Percentiles rank a stretch among this genome's conserved stretches.
Evolutionary conservation across 2,888 invertebrate genomes (phyloP).

Genomic region (Anarsia innoxiella): DNA sequence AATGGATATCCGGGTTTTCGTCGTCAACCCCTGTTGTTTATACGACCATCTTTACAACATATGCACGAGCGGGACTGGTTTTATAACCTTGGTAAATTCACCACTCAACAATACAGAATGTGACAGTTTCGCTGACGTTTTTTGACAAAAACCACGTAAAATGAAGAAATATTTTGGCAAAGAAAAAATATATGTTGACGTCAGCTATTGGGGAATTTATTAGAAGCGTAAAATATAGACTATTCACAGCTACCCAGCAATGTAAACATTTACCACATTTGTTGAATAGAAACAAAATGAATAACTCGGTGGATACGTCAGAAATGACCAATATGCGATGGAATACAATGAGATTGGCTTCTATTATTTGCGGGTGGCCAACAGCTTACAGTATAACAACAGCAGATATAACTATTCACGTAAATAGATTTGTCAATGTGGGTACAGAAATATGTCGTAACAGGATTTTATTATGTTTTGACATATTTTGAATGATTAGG

Average conservation of each 20-base stretch:
- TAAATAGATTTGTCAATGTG: conserved; percentile 9
- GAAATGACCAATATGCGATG: conserved; percentile 39
- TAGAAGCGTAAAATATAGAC: background rate
- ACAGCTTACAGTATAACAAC: conserved; percentile 12
- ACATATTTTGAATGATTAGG: no score
- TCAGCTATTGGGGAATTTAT: no score
- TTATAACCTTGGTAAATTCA: conserved; percentile 31
- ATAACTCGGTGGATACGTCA: conserved; percentile 44
- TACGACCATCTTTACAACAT: conserved; percentile 39
- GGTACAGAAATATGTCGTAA: no score
- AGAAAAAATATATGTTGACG: no score
- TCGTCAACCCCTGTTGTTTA: conserved; percentile 40
- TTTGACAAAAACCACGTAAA: conserved; percentile 1
- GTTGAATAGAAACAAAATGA: conserved; percentile 31
- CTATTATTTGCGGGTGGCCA: conserved; percentile 64
- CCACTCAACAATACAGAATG: conserved; percentile 26
- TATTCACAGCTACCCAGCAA: background rate
- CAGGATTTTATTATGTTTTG: no score
- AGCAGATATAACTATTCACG: conserved; percentile 1
- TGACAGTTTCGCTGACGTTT: conserved; percentile 7
- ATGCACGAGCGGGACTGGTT: conserved; percentile 31
- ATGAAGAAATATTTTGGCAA: background rate
- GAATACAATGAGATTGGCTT: conserved; percentile 37
- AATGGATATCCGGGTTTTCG: conserved; percentile 49
- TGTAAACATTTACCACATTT: background rate